Evolutionary conservation across 2,113 vertebrate genomes (phyloP).

Genomic region (Aspidoscelis tigris): DNA sequence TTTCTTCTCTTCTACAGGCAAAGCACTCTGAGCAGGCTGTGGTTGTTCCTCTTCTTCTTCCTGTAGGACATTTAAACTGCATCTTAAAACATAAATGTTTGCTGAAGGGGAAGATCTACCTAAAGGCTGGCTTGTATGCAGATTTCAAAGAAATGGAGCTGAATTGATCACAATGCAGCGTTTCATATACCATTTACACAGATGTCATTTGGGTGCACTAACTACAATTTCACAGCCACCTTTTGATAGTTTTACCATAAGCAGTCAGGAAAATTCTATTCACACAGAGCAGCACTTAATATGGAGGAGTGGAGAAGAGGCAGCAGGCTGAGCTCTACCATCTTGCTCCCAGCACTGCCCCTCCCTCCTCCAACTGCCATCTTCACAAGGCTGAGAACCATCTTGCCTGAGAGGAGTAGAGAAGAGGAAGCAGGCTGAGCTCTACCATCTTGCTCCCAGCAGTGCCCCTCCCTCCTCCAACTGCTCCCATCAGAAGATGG

Average conservation of each 20-base stretch:
- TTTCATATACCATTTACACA: neutral
- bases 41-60: conserved; percentile 89
- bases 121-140: neutral
- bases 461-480: too few species aligned
- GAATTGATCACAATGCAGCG: neutral
- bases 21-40: conserved; percentile 59
- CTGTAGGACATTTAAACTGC: conserved; percentile 26
- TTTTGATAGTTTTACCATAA: neutral
- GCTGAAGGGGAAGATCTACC: neutral
- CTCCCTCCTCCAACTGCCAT: too few species aligned
- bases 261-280: neutral
- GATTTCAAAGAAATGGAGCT: neutral
- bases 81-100: neutral
- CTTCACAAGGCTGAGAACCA: too few species aligned
- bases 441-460: too few species aligned
- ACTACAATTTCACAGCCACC: neutral
- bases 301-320: neutral
- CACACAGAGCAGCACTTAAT: neutral
- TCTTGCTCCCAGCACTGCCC: too few species aligned
- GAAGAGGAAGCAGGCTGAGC: too few species aligned
- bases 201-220: neutral
- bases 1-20: conserved; percentile 88
- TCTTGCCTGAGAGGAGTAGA: too few species aligned
- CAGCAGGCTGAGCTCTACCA: too few species aligned
- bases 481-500: too few species aligned